phyloP scores from a whole-genome alignment of 2,888 invertebrate genomes.

The Phragmatobia fuliginosa region DNA sequence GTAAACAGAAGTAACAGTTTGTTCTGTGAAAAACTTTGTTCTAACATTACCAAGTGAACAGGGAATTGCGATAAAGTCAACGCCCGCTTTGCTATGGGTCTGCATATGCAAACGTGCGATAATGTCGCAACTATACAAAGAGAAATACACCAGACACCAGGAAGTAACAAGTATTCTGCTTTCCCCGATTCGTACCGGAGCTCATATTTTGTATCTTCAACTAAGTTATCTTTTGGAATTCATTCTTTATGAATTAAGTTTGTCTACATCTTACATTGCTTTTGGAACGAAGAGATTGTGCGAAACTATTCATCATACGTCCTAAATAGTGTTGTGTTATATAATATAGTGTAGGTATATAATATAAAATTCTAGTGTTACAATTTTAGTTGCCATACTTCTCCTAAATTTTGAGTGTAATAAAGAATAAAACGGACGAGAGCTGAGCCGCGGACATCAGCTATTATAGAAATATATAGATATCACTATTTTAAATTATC shows the following conservation, averaged over 20 bases:
- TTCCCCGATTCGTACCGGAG: slow-evolving; percentile 53
- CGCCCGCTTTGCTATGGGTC: slow-evolving; percentile 54
- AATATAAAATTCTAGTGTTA: too few species aligned
- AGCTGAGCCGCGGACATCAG: too few species aligned
- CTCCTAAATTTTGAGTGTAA: too few species aligned
- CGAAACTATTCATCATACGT: too few species aligned
- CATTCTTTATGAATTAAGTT: slow-evolving; percentile 25
- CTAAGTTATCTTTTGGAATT: slow-evolving; percentile 32
- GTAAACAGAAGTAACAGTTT: slow-evolving; percentile 50
- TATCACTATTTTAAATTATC: too few species aligned
- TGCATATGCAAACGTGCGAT: slow-evolving; percentile 67
- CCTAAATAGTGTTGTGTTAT: too few species aligned
- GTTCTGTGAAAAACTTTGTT: slow-evolving; percentile 49
- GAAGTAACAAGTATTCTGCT: slow-evolving; percentile 50
- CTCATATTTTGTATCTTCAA: slow-evolving; percentile 49
- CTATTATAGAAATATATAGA: too few species aligned
- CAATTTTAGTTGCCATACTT: too few species aligned
- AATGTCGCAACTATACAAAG: slow-evolving; percentile 59
- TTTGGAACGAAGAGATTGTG: not conserved
- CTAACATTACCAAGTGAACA: slow-evolving; percentile 61
- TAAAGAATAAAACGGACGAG: too few species aligned
- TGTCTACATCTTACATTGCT: not conserved
- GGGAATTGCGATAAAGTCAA: slow-evolving; percentile 64
- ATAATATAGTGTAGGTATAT: too few species aligned
- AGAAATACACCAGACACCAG: slow-evolving; percentile 61